These are phyloP conservation scores for Thunnus albacares DNA, from an alignment of 2,797 vertebrate species.

Conservation along the genomic window DNA sequence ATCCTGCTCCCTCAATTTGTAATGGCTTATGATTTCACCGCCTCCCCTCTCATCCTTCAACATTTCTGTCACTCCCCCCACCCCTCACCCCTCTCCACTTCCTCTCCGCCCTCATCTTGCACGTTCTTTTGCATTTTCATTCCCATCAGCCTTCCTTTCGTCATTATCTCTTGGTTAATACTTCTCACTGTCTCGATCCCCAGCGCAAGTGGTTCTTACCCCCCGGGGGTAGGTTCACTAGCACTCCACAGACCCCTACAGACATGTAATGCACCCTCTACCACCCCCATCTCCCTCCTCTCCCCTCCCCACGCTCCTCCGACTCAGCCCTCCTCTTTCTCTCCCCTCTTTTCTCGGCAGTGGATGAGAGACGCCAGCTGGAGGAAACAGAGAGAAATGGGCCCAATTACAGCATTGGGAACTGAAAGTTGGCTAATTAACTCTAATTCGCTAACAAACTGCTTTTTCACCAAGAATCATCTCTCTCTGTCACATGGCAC, in stretches of 20 bases:
- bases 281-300: conserved; percentile 9
- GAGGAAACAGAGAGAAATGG: conserved; percentile 88
- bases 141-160: conserved; percentile 77
- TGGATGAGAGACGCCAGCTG: conserved; percentile 87
- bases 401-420: conserved; percentile 88
- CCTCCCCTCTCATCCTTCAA: conserved; percentile 69
- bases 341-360: conserved; percentile 69
- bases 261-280: conserved; percentile 64
- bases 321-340: conserved; percentile 38
- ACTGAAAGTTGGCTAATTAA: conserved; percentile 89
- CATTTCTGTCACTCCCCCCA: conserved; percentile 66
- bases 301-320: conserved; percentile 18
- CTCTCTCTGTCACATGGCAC: conserved; percentile 81
- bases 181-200: conserved; percentile 72
- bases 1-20: conserved; percentile 65
- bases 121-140: conserved; percentile 70
- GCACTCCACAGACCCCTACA: conserved; percentile 75
- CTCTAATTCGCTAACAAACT: conserved; percentile 90
- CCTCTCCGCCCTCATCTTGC: conserved; percentile 64
- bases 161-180: conserved; percentile 83
- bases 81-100: conserved; percentile 50
- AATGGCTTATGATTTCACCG: conserved; percentile 69
- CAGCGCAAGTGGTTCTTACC: conserved; percentile 72
- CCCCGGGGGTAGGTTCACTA: conserved; percentile 64
- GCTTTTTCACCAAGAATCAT: conserved; percentile 85